Evolutionary conservation across 1,140 invertebrate genomes (phyloP).

Genomic region (Parapsyche elsis): DNA sequence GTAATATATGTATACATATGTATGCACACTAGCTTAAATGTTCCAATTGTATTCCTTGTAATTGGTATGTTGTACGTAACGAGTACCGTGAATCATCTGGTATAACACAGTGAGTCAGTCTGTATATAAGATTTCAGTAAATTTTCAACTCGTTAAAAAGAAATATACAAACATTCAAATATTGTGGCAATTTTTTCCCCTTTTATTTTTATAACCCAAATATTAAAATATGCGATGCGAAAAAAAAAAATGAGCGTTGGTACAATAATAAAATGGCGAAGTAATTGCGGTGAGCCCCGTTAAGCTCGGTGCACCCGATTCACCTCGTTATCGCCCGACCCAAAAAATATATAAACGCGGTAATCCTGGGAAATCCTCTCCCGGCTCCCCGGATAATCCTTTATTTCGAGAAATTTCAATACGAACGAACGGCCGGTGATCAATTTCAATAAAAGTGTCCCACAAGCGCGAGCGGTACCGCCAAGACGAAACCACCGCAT

Average conservation of each 20-base stretch:
- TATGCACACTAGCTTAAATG: no score
- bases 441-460: slow-evolving; percentile 53
- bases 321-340: slow-evolving; percentile 22
- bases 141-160: no score
- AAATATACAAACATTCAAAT: no score
- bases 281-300: slow-evolving; percentile 17
- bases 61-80: no score
- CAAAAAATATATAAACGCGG: slow-evolving; percentile 19
- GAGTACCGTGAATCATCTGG: no score
- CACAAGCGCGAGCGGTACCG: no score
- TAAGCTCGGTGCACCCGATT: slow-evolving; percentile 21
- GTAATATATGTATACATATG: no score
- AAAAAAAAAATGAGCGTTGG: neutral
- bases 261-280: no score
- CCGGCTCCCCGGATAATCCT: slow-evolving; percentile 23
- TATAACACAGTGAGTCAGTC: no score
- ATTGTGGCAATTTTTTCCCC: neutral
- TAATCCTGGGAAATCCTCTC: slow-evolving; percentile 15
- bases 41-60: no score
- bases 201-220: neutral
- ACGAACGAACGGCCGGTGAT: slow-evolving; percentile 38
- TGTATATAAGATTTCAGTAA: no score
- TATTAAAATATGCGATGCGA: slow-evolving; percentile 1
- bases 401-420: slow-evolving; percentile 41
- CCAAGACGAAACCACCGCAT: slow-evolving; percentile 19